Conservation (phyloP, 2,797 vertebrate species). For the Leptatherina wallacei region DNA sequence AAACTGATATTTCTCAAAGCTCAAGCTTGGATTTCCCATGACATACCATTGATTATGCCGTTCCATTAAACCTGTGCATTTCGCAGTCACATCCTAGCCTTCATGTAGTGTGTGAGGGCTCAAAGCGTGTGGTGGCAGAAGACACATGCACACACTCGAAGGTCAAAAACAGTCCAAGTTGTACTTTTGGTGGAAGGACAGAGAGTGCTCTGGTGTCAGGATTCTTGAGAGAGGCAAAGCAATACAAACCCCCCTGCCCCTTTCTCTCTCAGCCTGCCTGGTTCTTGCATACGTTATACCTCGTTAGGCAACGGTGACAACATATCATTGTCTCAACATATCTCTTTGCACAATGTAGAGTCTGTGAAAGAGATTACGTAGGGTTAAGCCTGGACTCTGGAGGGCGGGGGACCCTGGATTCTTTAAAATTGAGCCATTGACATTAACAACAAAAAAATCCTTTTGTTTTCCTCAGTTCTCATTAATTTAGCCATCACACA, state of each 20-base stretch:
- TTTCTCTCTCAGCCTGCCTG: slow-evolving; percentile 70
- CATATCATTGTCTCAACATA: slow-evolving; percentile 80
- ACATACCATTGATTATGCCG: slow-evolving; percentile 41
- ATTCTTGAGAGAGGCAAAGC: slow-evolving; percentile 78
- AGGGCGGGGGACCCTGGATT: slow-evolving; percentile 21
- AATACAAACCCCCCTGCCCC: slow-evolving; percentile 74
- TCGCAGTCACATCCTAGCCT: slow-evolving; percentile 68
- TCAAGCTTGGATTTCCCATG: slow-evolving; percentile 62
- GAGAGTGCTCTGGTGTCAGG: slow-evolving; percentile 61
- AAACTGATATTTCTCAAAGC: slow-evolving; percentile 52
- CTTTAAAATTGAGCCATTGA: slow-evolving; percentile 42
- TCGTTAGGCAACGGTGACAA: slow-evolving; percentile 74
- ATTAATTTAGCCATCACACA: slow-evolving; percentile 26
- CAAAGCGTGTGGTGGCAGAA: slow-evolving; percentile 34
- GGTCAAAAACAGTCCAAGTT: slow-evolving; percentile 35
- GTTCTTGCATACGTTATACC: slow-evolving; percentile 76
- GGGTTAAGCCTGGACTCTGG: slow-evolving; percentile 31
- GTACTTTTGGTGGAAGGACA: slow-evolving; percentile 43
- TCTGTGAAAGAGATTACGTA: slow-evolving; percentile 37
- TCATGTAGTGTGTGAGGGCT: slow-evolving; percentile 53
- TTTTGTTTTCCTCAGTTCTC: slow-evolving; percentile 22
- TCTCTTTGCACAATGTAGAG: slow-evolving; percentile 61
- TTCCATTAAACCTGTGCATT: slow-evolving; percentile 62
- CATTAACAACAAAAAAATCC: slow-evolving; percentile 28
- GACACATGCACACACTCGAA: slow-evolving; percentile 56